phyloP scores from a whole-genome alignment of 1,140 invertebrate genomes.

The Drosophila nikananu region DNA sequence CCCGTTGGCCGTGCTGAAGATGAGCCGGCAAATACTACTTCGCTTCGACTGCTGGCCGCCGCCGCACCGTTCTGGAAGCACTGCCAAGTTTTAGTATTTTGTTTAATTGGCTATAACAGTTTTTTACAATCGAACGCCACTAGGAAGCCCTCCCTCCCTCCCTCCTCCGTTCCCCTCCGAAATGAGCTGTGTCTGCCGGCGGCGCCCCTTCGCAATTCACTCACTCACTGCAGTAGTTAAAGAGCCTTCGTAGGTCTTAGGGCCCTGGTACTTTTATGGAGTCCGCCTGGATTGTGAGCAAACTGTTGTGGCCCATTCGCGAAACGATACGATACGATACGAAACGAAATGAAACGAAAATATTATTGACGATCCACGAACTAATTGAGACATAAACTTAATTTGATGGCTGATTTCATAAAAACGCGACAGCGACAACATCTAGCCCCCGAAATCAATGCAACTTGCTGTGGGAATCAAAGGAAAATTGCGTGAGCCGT shows the following conservation, averaged over 20 bases:
- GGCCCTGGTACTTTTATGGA: slow-evolving; percentile 50
- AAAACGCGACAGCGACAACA: slow-evolving; percentile 32
- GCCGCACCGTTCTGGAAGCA: slow-evolving; percentile 47
- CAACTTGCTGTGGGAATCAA: slow-evolving; percentile 38
- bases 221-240: slow-evolving; percentile 33
- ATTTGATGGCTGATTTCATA: slow-evolving; percentile 68
- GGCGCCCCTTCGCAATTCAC: slow-evolving; percentile 26
- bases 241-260: slow-evolving; percentile 26
- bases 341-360: slow-evolving; percentile 37
- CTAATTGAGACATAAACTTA: slow-evolving; percentile 79
- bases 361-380: slow-evolving; percentile 63
- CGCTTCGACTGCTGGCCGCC: slow-evolving; percentile 8
- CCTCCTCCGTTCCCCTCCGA: not conserved
- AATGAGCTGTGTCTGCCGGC: slow-evolving; percentile 16
- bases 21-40: slow-evolving; percentile 6
- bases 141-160: slow-evolving; percentile 5
- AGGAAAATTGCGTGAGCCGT: slow-evolving; percentile 44
- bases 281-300: slow-evolving; percentile 60
- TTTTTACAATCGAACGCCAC: slow-evolving; percentile 70
- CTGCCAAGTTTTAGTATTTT: slow-evolving; percentile 72
- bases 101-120: slow-evolving; percentile 81
- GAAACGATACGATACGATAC: slow-evolving; percentile 19
- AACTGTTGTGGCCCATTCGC: slow-evolving; percentile 56
- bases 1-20: slow-evolving; percentile 33
- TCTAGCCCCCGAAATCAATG: slow-evolving; percentile 64